Percentiles rank a stretch among this genome's conserved stretches.
These are phyloP conservation scores for Drosophila kikkawai DNA, from an alignment of 1,140 invertebrate genomes.

Conservation along the genomic window DNA sequence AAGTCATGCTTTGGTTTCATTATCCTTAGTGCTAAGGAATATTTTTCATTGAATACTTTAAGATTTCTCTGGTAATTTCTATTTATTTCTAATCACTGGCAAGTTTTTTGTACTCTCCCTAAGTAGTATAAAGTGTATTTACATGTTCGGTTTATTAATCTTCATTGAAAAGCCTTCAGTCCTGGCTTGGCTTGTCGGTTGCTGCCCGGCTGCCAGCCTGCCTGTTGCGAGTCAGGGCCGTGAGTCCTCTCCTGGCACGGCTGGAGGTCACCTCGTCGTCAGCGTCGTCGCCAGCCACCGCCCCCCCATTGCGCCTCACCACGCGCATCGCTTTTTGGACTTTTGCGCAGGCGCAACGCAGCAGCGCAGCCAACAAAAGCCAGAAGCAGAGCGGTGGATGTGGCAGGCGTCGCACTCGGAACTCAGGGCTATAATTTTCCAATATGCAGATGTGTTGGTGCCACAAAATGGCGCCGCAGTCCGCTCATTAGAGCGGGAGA, in stretches of 20 bases:
- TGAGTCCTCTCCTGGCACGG: slow-evolving; percentile 66
- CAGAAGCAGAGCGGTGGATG: slow-evolving; percentile 51
- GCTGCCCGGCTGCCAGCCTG: slow-evolving; percentile 18
- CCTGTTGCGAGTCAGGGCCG: slow-evolving; percentile 68
- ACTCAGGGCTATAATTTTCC: slow-evolving; percentile 73
- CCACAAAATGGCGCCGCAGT: slow-evolving; percentile 72
- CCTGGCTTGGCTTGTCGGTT: slow-evolving; percentile 10
- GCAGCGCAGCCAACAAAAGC: slow-evolving; percentile 67
- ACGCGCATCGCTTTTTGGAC: slow-evolving; percentile 70
- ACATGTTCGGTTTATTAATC: not conserved
- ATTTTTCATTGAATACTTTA: not conserved
- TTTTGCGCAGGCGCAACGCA: slow-evolving; percentile 79
- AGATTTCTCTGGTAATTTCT: not conserved
- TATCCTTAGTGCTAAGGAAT: too few species aligned
- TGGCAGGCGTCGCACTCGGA: slow-evolving; percentile 46
- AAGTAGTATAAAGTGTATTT: slow-evolving; percentile 10
- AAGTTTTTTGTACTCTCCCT: not conserved
- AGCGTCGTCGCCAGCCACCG: slow-evolving; percentile 65
- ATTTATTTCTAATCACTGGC: not conserved
- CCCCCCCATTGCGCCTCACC: slow-evolving; percentile 72
- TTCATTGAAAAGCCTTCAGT: not conserved
- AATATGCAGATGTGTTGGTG: slow-evolving; percentile 81
- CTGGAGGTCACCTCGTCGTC: slow-evolving; percentile 79
- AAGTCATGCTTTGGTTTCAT: not conserved
- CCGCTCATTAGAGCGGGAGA: slow-evolving; percentile 59